Base-by-base conservation (phyloP, 2,797 vertebrate genomes). In the Pseudochirops cupreus region DNA sequence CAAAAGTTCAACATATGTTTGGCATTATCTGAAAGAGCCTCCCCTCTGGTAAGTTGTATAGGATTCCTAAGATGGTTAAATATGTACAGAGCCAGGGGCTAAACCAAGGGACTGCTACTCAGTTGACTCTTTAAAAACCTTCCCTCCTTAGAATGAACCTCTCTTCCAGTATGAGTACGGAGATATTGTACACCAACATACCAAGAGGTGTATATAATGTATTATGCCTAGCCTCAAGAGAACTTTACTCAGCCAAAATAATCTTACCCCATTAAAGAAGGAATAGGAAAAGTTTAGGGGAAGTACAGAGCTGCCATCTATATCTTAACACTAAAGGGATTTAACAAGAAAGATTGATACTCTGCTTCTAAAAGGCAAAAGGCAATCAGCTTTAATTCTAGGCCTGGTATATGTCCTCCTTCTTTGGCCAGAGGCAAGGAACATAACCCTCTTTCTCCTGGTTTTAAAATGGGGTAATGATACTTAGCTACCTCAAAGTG, bases 401-500 rank as follows among this genome's bases (percentile, higher is more conserved):
- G 5, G 50, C 39, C 2, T 91, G 54, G 29, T 91, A 50, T n/a
- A 94, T 82, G 21, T n/a, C 89, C 14, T 94, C 13, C 96, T 91
- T 5, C 29, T 96, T 95, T 87, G 67, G 46, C 62, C 52, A 57
- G n/a, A 93, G 12, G 52, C 91, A 93, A 94, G 67, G 91, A 67
- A 93, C 33, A 46, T 87, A 91, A 55, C 56, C 52, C n/a, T n/a
- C 54, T 90, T 59, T 50, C 90, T 92, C 31, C 16, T 33, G 55
- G 24, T 96, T 94, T 96, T 93, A 94, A 82, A 46, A 74, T 39
- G 74, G 39, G 39, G n/a, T 82, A 46, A 94, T 94, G 59, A 92
- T 91, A 96, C 55, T 90, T 94, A 96, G 93, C 46, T 95, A 90
- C 97, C 96, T 97, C 98, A 93, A 94, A 97, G 96, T 95, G 89